phyloP scores from a whole-genome alignment of 1,140 invertebrate species.

The Halictus rubicundus region DNA sequence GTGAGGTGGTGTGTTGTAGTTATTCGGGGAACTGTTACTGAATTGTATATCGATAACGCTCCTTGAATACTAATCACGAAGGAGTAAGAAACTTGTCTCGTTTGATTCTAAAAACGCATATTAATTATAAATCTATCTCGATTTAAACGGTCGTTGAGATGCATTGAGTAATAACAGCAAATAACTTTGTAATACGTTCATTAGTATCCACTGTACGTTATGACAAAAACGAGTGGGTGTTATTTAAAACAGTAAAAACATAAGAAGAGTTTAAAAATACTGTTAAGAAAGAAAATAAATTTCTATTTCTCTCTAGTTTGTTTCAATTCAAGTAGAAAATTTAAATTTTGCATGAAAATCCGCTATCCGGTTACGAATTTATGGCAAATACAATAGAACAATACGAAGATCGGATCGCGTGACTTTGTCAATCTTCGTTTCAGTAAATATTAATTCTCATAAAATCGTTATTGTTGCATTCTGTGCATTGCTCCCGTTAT shows the following conservation, averaged over 20 bases:
- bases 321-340: too few species aligned
- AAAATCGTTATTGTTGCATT: too few species aligned
- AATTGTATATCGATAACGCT: constrained; percentile 44
- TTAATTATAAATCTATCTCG: constrained; percentile 27
- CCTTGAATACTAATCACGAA: constrained; percentile 52
- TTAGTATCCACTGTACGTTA: not conserved
- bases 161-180: constrained; percentile 2
- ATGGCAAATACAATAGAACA: too few species aligned
- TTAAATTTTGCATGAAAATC: too few species aligned
- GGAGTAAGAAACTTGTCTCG: not conserved
- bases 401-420: not conserved
- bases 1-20: constrained; percentile 45
- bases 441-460: not conserved
- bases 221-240: too few species aligned
- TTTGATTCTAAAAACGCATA: constrained; percentile 15
- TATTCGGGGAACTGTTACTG: constrained; percentile 52
- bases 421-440: not conserved
- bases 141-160: constrained; percentile 8
- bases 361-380: too few species aligned
- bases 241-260: too few species aligned
- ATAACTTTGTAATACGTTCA: not conserved
- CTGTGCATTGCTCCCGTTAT: too few species aligned
- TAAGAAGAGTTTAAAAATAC: too few species aligned
- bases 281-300: too few species aligned
- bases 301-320: too few species aligned